These are phyloP conservation scores for Pachymerium ferrugineum DNA, from an alignment of 2,888 invertebrate genomes.

Conservation along the genomic window DNA sequence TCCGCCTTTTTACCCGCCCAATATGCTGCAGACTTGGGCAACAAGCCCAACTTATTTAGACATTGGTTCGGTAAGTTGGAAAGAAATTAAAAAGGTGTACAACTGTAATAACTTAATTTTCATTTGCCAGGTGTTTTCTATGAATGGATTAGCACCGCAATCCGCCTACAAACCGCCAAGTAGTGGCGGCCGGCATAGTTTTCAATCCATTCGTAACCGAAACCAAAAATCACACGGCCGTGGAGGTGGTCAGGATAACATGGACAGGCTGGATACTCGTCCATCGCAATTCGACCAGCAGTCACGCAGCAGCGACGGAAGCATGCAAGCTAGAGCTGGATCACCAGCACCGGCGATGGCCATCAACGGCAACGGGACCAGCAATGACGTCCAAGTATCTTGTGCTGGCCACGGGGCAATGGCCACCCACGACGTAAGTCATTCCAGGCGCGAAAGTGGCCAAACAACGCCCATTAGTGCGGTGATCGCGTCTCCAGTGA, in stretches of 20 bases:
- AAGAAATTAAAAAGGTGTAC: not conserved
- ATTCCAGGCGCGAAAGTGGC: constrained; percentile 34
- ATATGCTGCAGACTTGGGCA: constrained; percentile 40
- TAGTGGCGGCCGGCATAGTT: constrained; percentile 38
- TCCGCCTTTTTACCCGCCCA: constrained; percentile 42
- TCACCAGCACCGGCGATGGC: constrained; percentile 35
- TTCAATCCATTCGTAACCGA: constrained; percentile 45
- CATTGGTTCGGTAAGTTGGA: constrained; percentile 40
- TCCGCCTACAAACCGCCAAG: constrained; percentile 56
- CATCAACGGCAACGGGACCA: constrained; percentile 31
- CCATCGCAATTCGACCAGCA: constrained; percentile 40
- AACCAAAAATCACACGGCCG: constrained; percentile 27
- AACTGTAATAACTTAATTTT: not conserved
- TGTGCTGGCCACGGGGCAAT: constrained; percentile 32
- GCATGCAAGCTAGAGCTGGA: constrained; percentile 39
- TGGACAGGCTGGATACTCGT: constrained; percentile 31
- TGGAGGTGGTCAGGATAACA: constrained; percentile 18
- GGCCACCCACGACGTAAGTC: not conserved
- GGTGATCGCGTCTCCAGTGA: not conserved
- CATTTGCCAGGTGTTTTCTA: constrained; percentile 59
- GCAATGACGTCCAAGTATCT: not conserved
- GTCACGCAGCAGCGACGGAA: constrained; percentile 49
- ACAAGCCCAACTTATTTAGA: constrained; percentile 40
- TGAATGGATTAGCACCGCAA: constrained; percentile 67
- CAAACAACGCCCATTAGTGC: constrained; percentile 17